Evolutionary conservation across 1,140 invertebrate genomes (phyloP), one percentile per base, ranked within the genome.

Genomic region (Lucilia cuprina): DNA sequence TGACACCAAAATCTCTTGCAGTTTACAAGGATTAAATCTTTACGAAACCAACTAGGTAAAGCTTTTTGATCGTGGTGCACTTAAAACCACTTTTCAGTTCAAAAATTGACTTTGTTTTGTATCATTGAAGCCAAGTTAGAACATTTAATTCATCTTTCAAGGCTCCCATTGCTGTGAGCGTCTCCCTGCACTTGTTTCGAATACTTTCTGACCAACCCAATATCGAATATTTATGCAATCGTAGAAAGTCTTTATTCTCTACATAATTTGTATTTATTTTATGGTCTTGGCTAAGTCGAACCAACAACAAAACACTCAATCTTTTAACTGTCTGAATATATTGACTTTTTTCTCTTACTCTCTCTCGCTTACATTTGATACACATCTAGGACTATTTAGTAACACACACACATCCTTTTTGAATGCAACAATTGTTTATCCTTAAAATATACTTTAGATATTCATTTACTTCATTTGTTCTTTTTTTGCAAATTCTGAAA

Each of bases 371-470:
- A 4, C 34, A 41, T n/a, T 13, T 13, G 35, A 80, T 49, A 49
- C 41, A 80, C 2, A 47, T 47, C 77, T 49, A n/a, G n/a, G n/a
- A n/a, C 17, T 80, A 80, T 50, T 34, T n/a, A 80, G 77, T n/a
- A 9, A 49, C 10, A 30, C 25, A 30, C 25, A 30, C 25, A 3
- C 25, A 30, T 3, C 1, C 49, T 77, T 47, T 49, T n/a, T 49
- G 19, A 17, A 80, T 80, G 41, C 77, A 80, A 80, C 77, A 80
- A 80, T 80, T 80, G 77, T 70, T 80, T 49, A 80, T 80, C 77
- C 77, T 49, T 50, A 80, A 70, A 19, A 49, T 80, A 13, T 80
- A 50, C 77, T 49, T 30, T 80, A 49, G 77, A 50, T 50, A 13
- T 80, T 49, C 41, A 49, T 47, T 80, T 80, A 49, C 77, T 49